phyloP scores from a whole-genome alignment of 2,113 vertebrate species.

The Tapirus terrestris region DNA sequence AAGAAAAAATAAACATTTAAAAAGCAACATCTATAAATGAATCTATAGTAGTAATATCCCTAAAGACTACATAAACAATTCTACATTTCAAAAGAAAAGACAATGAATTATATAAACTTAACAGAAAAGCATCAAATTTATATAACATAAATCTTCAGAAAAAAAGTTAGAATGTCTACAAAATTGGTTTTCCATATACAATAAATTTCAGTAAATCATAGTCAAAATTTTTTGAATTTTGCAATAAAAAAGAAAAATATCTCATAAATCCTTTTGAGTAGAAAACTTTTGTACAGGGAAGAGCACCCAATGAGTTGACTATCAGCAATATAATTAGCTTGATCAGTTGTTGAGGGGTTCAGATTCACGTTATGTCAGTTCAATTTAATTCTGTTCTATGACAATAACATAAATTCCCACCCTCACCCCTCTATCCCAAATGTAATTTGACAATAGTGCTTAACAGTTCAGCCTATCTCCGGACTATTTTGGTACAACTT shows the following conservation, averaged over 20 bases:
- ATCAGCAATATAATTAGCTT: neutral
- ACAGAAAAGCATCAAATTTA: slow-evolving; percentile 15
- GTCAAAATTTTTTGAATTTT: neutral
- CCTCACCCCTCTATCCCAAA: neutral
- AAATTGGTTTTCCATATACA: neutral
- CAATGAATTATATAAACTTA: neutral
- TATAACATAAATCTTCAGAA: neutral
- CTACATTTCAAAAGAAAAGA: neutral
- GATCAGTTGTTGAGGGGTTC: neutral
- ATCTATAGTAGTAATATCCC: neutral
- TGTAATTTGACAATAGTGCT: neutral
- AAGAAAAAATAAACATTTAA: neutral
- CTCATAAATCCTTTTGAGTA: neutral
- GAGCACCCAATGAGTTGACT: neutral
- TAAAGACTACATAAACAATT: slow-evolving; percentile 17
- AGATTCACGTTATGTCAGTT: neutral
- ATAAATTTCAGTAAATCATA: neutral
- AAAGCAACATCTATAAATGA: slow-evolving; percentile 27
- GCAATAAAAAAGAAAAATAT: neutral
- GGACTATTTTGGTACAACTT: neutral
- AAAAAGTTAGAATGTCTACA: neutral
- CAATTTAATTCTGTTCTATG: neutral
- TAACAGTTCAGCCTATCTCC: neutral
- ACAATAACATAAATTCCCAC: neutral
- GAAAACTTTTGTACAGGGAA: neutral